A percentile compares a stretch with the other conserved stretches of the same genome.
phyloP scores from a whole-genome alignment of 2,797 vertebrate species.

The Sebastes dallii region DNA sequence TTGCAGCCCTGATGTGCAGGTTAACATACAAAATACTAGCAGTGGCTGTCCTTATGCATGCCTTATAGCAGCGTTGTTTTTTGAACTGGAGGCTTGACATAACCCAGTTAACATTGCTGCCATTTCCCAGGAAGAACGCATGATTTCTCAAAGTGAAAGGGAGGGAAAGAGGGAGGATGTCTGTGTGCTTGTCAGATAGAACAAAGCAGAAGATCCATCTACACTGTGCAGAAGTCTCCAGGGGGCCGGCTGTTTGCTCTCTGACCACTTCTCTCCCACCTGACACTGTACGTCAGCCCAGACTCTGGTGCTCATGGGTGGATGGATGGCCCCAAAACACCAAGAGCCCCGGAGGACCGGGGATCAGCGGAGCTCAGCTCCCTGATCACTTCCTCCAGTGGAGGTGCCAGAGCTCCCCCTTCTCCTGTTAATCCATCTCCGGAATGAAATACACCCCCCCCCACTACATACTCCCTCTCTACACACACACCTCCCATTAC shows the following conservation, averaged over 20 bases:
- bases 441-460: conserved; percentile 57
- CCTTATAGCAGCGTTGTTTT: neutral
- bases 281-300: conserved; percentile 34
- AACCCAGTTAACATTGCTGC: neutral
- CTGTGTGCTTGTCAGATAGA: neutral
- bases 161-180: neutral
- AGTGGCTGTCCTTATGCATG: neutral
- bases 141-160: conserved; percentile 2
- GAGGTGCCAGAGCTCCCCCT: conserved; percentile 30
- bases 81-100: neutral
- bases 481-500: conserved; percentile 35
- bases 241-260: conserved; percentile 15
- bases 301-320: conserved; percentile 21
- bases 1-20: neutral
- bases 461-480: conserved; percentile 11
- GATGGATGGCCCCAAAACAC: conserved; percentile 9
- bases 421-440: conserved; percentile 70
- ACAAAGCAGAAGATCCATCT: conserved; percentile 17
- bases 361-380: conserved; percentile 58
- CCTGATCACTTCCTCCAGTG: conserved; percentile 43
- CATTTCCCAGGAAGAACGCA: conserved; percentile 1
- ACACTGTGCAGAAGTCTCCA: neutral
- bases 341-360: conserved; percentile 30
- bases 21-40: neutral
- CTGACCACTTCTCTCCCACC: conserved; percentile 28